Evolutionary conservation across 2,888 invertebrate genomes (phyloP), one percentile per base, ranked within the genome.

Genomic region (Ganaspis brasiliensis): DNA sequence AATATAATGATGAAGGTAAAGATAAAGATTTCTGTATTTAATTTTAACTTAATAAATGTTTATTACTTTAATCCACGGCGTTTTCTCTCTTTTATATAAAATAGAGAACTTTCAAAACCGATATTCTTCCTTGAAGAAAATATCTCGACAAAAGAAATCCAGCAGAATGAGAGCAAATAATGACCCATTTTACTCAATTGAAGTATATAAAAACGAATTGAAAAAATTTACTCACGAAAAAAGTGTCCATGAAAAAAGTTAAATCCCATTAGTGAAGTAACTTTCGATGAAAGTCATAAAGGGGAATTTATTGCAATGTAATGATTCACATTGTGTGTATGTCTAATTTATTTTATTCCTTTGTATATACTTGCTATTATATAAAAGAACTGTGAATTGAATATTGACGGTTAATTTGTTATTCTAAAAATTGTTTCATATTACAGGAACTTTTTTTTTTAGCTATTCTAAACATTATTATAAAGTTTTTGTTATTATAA

Each of bases 1-100:
- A 78, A 82, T 82, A 83, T 79, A 80, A 79, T 74, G 80, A 81
- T 77, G 77, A 75, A 80, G 63, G 10, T 9, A 16, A 35, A 40
- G 49, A 49, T 49, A 49, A 49, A 49, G 49, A 16, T 19, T 52
- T 52, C 52, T 52, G 19, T 52, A 16, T 52, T 19, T 19, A 52
- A 52, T 52, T 52, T 52, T 19, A 52, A 52, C 8, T 52, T 52
- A 52, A 52, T 52, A 16, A 52, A 52, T 52, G 5, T 2, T 52
- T 49, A 14, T 45, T 12, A 12, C 14, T 12, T 45, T 49, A 49
- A 49, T 49, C 5, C 49, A n/a, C 49, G 49, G 6, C 4, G 12
- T 8, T 2, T 40, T 40, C 12, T 40, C 12, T 40, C 40, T 40
- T 40, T 40, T 40, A 40, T 40, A 40, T 40, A 40, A 12, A 40